Evolutionary conservation across 2,113 vertebrate species (phyloP).

Genomic region (Corvus cornix): DNA sequence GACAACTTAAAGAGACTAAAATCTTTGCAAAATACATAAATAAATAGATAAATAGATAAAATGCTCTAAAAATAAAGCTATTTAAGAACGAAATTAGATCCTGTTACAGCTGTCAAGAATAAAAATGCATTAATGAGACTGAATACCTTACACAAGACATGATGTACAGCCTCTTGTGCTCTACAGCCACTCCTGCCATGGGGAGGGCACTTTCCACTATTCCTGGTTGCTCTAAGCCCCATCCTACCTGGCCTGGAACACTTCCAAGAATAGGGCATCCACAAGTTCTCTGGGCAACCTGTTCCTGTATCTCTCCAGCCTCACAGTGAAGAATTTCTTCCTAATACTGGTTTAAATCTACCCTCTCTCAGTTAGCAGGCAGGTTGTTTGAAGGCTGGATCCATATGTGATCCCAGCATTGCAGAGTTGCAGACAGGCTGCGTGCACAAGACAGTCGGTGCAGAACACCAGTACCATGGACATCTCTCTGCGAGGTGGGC

Average conservation of each 20-base stretch:
- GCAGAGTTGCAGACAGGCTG: background rate
- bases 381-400: background rate
- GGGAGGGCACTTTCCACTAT: background rate
- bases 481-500: background rate
- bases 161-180: background rate
- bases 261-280: background rate
- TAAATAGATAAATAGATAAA: background rate
- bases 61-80: background rate
- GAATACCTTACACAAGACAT: background rate
- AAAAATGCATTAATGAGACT: background rate
- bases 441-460: background rate
- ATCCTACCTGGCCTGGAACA: background rate
- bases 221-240: background rate
- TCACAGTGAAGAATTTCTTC: background rate
- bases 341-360: background rate
- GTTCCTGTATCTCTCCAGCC: background rate
- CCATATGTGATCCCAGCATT: fast-evolving
- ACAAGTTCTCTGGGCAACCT: background rate
- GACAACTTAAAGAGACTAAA: background rate
- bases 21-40: background rate
- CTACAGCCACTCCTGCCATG: background rate
- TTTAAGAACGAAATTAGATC: background rate
- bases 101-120: background rate
- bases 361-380: background rate
- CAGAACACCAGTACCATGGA: background rate